Conservation (phyloP, 2,888 invertebrate genomes). For the Synergus japonicus region DNA sequence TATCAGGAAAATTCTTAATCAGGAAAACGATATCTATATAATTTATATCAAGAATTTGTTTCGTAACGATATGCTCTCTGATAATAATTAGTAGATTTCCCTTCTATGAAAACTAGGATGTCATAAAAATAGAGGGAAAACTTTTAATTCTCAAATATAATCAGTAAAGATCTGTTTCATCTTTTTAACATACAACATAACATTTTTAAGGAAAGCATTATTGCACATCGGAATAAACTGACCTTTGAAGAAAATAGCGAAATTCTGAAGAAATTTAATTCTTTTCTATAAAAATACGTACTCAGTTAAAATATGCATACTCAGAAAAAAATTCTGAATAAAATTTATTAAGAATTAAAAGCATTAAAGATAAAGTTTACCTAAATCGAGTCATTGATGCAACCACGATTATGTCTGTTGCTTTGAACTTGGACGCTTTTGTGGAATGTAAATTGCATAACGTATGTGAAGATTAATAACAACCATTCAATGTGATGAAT, state of each 20-base stretch:
- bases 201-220: too few relatives aligned
- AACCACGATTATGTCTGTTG: neutral
- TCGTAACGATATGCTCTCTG: neutral
- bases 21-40: neutral
- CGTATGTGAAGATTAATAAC: neutral
- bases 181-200: too few relatives aligned
- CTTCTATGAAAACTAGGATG: neutral
- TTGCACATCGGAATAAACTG: too few relatives aligned
- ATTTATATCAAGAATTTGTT: neutral
- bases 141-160: neutral
- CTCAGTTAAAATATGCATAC: neutral
- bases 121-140: neutral
- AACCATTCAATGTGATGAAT: conserved; percentile 7
- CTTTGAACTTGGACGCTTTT: conserved; percentile 11
- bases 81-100: neutral
- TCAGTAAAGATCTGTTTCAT: neutral
- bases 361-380: neutral
- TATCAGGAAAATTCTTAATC: neutral
- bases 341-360: neutral
- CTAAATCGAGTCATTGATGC: neutral
- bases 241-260: neutral
- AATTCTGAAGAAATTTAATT: neutral
- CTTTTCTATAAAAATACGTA: neutral
- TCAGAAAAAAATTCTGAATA: neutral
- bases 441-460: conserved; percentile 7